Conservation (phyloP, 2,113 vertebrate species). For the Morone chrysops region DNA sequence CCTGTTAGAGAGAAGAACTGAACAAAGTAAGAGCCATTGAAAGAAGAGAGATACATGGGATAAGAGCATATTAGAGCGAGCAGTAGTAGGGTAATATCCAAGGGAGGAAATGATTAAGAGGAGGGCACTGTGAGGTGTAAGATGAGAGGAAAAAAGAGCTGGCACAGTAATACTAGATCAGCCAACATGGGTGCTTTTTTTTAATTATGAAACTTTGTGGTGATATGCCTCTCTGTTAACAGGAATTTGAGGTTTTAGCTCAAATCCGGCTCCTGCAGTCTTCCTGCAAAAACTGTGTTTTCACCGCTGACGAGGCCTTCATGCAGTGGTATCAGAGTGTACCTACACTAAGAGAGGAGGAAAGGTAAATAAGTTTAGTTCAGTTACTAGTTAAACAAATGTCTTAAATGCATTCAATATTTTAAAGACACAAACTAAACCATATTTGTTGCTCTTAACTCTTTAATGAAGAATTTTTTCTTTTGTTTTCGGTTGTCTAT, state of each 20-base stretch:
- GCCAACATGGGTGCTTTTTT: neutral
- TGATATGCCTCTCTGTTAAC: conserved; percentile 35
- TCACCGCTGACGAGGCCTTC: conserved; percentile 83
- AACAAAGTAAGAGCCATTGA: neutral
- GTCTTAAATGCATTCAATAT: neutral
- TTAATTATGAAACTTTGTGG: conserved; percentile 39
- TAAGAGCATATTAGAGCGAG: conserved; percentile 25
- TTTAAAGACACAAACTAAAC: neutral
- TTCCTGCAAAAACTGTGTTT: conserved; percentile 88
- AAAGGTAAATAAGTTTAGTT: conserved; percentile 80
- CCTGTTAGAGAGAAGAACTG: neutral
- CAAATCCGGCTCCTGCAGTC: conserved; percentile 91
- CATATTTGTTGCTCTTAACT: neutral
- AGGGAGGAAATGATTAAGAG: conserved; percentile 41
- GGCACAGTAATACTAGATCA: neutral
- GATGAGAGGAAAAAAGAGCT: neutral
- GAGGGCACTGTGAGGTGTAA: conserved; percentile 9
- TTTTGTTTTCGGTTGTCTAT: neutral
- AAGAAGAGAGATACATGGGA: neutral
- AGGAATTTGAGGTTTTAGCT: conserved; percentile 93
- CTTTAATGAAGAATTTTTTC: neutral
- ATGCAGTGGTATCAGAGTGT: conserved; percentile 87
- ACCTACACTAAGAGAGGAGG: conserved; percentile 84
- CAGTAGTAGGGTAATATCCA: conserved; percentile 21
- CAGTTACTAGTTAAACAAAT: neutral